Base-by-base conservation (phyloP, 2,888 invertebrate species). In the Chymomyza caudatula region DNA sequence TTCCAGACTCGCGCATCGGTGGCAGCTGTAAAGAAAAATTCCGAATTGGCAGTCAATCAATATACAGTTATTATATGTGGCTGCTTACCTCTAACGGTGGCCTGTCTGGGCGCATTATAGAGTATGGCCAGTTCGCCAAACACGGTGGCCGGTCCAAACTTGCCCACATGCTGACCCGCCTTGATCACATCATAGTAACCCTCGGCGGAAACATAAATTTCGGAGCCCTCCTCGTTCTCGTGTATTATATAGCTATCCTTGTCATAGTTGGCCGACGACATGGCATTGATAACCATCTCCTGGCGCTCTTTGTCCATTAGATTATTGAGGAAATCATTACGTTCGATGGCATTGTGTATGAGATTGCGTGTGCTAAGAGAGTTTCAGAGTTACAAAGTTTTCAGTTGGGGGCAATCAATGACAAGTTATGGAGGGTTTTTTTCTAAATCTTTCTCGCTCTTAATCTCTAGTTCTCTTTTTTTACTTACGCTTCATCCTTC, bases 81-180 rank as follows among this genome's bases (percentile, higher is more conserved):
- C 13, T 2, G 52, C 23, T 66, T 91, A 95, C 96, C 95, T 91
- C 93, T 92, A 67, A 98, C 95, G 0, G 97, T 96, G 0, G 97
- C 97, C 74, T 96, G 95, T 72, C 98, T 92, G 85, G 96, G 96
- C 43, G 97, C 97, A 91, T 97, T 97, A 91, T 98, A 98, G 25
- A 98, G 92, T 76, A 98, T 94, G 6, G 98, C 98, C 58, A 98
- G 92, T 91, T 98, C 98, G 1, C 98, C 98, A 91, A 98, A 93
- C 69, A 96, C 94, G 85, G 95, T 93, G 4, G 96, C 96, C 0
- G 96, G 93, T 0, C 95, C 94, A 89, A 98, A 95, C 65, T 92
- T 94, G 49, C 94, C 94, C 53, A 97, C 93, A 2, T 94, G 93
- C 85, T 94, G 93, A 8, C 93, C 95, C 51, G 94, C 94, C 86